Evolutionary conservation across 2,797 vertebrate species (phyloP), one percentile per base, ranked within the genome.

Genomic region (Erithacus rubecula): DNA sequence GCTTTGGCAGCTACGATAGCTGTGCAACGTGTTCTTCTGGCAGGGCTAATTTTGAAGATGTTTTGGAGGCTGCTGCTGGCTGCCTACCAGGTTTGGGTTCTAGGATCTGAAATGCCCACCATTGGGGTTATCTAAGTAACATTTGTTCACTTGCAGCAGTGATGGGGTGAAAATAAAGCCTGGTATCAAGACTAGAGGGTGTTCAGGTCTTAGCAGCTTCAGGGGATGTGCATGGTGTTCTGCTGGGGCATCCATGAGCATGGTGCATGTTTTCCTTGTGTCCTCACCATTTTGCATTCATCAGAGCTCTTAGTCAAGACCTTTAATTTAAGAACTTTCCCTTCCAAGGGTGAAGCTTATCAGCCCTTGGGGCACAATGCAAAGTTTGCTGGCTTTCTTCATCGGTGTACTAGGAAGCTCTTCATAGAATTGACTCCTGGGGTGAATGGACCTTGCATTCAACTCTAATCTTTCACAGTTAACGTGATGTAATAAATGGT

Each of bases 321-420:
- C 36, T 91, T 96, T 94, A 84, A 93, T 92, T 93, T 86, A 84
- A 90, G 47, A 94, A 77, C 69, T 94, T 95, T 84, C 67, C 41
- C 47, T 47, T 89, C 37, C n/a, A 55, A 84, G 58, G 46, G 51
- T 1, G 4, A 90, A 88, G 51, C 88, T 93, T 94, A 70, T 88
- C 60, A 76, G 68, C 71, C 77, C 53, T 90, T 2, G 4, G 70
- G 95, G 77, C 36, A 34, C 77, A 79, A 91, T 89, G 83, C 89
- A 91, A 86, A 92, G 41, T 70, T 78, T 77, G 6, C 64, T 91
- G 69, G 12, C 74, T 93, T 92, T 74, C 63, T 84, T 93, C 47
- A 34, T 59, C 37, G 83, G 41, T 56, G 34, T 70, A 22, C 82
- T 94, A 84, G 70, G 75, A 83, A 37, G 46, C 59, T 78, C 69